Evolutionary conservation across 2,113 vertebrate species (phyloP).

Genomic region (Thomomys bottae): DNA sequence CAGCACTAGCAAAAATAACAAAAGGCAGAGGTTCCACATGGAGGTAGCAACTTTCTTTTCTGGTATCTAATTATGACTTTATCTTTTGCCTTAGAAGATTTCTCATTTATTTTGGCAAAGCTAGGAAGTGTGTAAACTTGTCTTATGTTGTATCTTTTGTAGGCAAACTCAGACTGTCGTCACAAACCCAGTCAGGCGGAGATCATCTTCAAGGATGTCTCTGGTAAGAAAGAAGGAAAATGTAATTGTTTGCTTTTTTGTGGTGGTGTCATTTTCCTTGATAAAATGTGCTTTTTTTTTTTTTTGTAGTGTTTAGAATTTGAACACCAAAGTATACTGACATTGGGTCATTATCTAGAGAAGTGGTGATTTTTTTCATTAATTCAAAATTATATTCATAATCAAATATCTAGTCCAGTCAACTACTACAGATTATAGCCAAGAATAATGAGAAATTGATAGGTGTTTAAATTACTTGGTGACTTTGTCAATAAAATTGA

Average conservation of each 20-base stretch:
- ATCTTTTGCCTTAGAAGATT: not conserved
- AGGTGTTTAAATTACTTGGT: conserved; percentile 16
- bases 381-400: not conserved
- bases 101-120: not conserved
- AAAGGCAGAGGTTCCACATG: not conserved
- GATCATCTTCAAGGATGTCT: conserved; percentile 94
- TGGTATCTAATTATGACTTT: not conserved
- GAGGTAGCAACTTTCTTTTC: not conserved
- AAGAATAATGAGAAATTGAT: not conserved
- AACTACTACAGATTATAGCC: conserved; percentile 18
- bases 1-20: too few relatives aligned
- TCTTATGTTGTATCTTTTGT: conserved; percentile 64
- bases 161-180: conserved; percentile 92
- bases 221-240: conserved; percentile 88
- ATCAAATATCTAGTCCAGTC: conserved; percentile 11
- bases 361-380: not conserved
- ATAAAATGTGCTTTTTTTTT: not conserved
- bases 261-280: not conserved
- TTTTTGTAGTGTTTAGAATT: conserved; percentile 2
- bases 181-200: conserved; percentile 93
- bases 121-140: not conserved
- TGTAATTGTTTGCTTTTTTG: not conserved
- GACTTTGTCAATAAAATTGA: conserved; percentile 17
- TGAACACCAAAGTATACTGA: not conserved
- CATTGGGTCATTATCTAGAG: conserved; percentile 13